Conservation (phyloP, 2,797 vertebrate genomes). For the Miopithecus talapoin region DNA sequence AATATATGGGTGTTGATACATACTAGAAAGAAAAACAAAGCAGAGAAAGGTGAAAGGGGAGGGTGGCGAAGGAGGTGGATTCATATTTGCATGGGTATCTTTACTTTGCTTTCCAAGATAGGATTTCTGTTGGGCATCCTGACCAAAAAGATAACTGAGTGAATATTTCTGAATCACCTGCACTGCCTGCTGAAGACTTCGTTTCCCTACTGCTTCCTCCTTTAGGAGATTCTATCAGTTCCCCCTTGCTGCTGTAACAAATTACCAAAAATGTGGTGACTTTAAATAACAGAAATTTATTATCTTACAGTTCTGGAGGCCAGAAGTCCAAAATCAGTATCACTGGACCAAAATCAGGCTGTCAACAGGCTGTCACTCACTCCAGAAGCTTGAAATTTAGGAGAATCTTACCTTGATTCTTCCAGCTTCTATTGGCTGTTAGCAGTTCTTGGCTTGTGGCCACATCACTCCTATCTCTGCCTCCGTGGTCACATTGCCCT, state of each 20-base stretch:
- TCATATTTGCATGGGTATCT: not conserved
- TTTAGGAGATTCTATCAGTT: not conserved
- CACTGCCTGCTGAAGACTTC: not conserved
- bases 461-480: not conserved
- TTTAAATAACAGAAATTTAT: not conserved
- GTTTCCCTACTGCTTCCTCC: not conserved
- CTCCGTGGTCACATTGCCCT: not conserved
- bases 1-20: not conserved
- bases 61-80: not conserved
- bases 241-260: not conserved
- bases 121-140: not conserved
- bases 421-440: not conserved
- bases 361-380: not conserved
- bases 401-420: not conserved
- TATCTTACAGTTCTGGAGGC: not conserved
- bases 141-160: not conserved
- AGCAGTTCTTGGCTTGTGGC: not conserved
- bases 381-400: not conserved
- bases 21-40: not conserved
- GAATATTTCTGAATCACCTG: not conserved
- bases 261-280: not conserved
- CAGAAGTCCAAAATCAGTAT: not conserved
- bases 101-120: not conserved
- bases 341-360: not conserved
- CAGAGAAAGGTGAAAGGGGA: not conserved